Conservation (phyloP, 2,797 vertebrate species). For the Sebastes itinus region DNA sequence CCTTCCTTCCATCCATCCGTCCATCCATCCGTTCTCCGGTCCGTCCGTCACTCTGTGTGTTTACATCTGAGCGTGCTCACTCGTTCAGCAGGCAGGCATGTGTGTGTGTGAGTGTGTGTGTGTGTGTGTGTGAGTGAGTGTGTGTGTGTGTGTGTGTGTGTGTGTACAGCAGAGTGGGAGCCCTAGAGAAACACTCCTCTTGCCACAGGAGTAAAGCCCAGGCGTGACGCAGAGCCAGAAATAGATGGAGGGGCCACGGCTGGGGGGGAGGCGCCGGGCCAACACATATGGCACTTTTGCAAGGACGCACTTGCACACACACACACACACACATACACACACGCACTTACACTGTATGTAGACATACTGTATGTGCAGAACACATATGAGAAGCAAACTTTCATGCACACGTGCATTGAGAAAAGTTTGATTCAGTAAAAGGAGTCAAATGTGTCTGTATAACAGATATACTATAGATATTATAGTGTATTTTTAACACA, state of each 20-base stretch:
- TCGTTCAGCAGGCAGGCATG: conserved; percentile 39
- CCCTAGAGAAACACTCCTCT: conserved; percentile 98
- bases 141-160: conserved; percentile 13
- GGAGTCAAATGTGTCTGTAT: too few species aligned
- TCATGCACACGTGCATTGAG: neutral
- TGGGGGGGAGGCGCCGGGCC: conserved; percentile 74
- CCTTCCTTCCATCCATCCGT: conserved; percentile 23
- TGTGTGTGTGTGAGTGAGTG: conserved; percentile 17
- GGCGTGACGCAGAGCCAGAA: conserved; percentile 99
- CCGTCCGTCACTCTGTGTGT: conserved; percentile 42
- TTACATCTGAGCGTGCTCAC: conserved; percentile 63
- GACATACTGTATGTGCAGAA: neutral
- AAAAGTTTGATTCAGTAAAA: neutral
- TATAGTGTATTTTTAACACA: too few species aligned
- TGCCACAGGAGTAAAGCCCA: conserved; percentile 99
- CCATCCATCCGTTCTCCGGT: neutral
- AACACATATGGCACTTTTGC: conserved; percentile 44
- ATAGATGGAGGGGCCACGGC: conserved; percentile 93
- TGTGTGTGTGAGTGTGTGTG: conserved; percentile 2
- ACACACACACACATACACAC: neutral
- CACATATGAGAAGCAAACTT: neutral
- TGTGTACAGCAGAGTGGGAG: conserved; percentile 85
- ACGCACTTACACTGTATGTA: neutral
- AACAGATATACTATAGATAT: too few species aligned
- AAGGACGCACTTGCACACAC: conserved; percentile 20